These are phyloP conservation scores for Cerastoderma edule DNA, from an alignment of 2,888 invertebrate species.

Conservation along the genomic window DNA sequence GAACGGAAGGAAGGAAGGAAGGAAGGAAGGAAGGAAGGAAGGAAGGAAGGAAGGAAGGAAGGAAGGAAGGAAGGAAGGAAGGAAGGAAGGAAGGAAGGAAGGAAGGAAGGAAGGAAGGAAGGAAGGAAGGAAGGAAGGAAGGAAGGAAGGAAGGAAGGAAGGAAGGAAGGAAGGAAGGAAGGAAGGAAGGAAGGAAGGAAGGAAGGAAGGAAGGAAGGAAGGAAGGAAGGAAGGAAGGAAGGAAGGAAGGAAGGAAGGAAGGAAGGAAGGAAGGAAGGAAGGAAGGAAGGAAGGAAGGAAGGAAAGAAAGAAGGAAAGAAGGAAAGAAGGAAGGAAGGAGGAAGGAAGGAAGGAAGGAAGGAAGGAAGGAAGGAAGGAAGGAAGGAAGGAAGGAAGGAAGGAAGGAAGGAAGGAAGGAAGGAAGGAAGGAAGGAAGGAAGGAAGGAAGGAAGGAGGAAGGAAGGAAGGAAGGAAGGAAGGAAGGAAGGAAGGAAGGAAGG, in stretches of 20 bases:
- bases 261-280: conserved; percentile 5
- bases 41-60: no score
- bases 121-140: conserved; percentile 5
- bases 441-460: conserved; percentile 1
- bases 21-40: no score
- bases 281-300: conserved; percentile 5
- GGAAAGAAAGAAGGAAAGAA: not conserved
- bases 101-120: conserved; percentile 5
- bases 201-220: conserved; percentile 5
- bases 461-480: conserved; percentile 5
- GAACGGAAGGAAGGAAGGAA: no score
- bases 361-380: conserved; percentile 5
- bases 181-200: conserved; percentile 5
- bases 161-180: conserved; percentile 5
- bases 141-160: conserved; percentile 5
- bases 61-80: no score
- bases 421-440: conserved; percentile 5
- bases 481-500: conserved; percentile 5
- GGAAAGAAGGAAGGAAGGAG: not conserved
- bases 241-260: conserved; percentile 5
- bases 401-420: not conserved
- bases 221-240: not conserved
- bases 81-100: conserved; percentile 2
- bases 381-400: not conserved
- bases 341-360: conserved; percentile 5